phyloP scores from a whole-genome alignment of 1,140 invertebrate species.

The Stegodyphus dumicola region DNA sequence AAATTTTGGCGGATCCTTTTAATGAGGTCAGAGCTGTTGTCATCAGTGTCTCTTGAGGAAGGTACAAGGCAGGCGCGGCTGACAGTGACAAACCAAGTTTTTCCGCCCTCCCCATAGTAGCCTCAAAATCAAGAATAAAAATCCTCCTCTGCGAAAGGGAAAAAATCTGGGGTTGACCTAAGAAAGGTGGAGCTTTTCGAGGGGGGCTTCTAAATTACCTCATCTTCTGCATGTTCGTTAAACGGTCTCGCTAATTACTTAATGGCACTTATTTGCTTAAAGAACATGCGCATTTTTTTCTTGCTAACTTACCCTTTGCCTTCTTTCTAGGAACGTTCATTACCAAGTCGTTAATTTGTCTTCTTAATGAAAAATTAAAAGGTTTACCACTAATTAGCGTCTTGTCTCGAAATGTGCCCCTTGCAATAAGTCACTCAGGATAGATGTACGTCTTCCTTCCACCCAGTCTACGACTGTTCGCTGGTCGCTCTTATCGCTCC shows the following conservation, averaged over 20 bases:
- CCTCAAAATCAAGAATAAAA: constrained; percentile 49
- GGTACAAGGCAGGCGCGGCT: constrained; percentile 56
- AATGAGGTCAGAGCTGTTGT: constrained; percentile 60
- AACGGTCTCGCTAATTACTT: constrained; percentile 61
- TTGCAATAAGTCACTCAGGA: constrained; percentile 61
- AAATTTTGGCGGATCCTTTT: constrained; percentile 47
- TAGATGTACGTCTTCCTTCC: constrained; percentile 47
- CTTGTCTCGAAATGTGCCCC: constrained; percentile 60
- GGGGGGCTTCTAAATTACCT: constrained; percentile 61
- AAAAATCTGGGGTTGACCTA: constrained; percentile 59
- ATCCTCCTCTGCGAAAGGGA: constrained; percentile 39
- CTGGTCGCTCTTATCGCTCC: constrained; percentile 55
- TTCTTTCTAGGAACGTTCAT: constrained; percentile 59
- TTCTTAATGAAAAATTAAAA: constrained; percentile 62
- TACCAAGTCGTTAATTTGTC: constrained; percentile 62
- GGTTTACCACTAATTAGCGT: constrained; percentile 62
- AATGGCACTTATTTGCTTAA: constrained; percentile 61
- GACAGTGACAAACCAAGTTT: constrained; percentile 61
- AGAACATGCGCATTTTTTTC: constrained; percentile 50
- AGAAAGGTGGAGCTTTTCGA: constrained; percentile 61
- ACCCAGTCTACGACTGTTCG: constrained; percentile 36
- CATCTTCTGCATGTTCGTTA: constrained; percentile 61
- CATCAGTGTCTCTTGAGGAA: constrained; percentile 44
- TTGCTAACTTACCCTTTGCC: constrained; percentile 29
- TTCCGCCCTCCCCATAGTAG: constrained; percentile 45